Evolutionary conservation across 2,888 invertebrate species (phyloP), one percentile per base, ranked within the genome.

Genomic region (Fragum fragum): DNA sequence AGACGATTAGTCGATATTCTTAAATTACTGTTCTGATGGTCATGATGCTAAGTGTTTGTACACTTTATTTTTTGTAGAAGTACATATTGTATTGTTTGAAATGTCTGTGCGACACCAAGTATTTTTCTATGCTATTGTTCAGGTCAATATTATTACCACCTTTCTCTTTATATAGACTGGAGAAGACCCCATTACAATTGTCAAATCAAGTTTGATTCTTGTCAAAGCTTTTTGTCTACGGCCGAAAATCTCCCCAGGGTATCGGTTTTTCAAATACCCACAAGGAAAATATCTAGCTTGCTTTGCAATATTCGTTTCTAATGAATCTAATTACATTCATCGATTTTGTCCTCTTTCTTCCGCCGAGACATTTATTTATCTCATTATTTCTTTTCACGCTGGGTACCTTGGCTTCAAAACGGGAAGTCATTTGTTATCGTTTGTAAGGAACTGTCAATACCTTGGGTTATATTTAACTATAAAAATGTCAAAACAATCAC

Each of bases 201-300:
- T 36, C 32, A 36, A 9, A 36, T 36, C 32, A 36, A 36, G 3
- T 36, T 36, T 6, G 32, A 6, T 36, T 36, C 32, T 36, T 9
- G 32, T 36, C 32, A 36, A 36, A 9, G 32, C 32, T 36, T 36
- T 36, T 57, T 57, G 11, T 57, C 28, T 57, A 28, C 57, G 57
- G 23, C 14, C 14, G 3, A 7, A n/a, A 28, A 57, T 23, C 57
- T 23, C 57, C 57, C 21, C 57, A 57, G 57, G 14, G 47, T n/a
- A 18, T 16, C 47, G 47, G 14, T 16, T 9, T 47, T 14, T 47
- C n/a, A 47, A 47, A 47, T 47, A 47, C 47, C 47, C 47, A 47
- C 16, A 47, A 47, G 90, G 90, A 90, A 77, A 85, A 90, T 88
- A 66, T 39, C 26, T 57, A 28, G 57, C 57, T 23, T 57, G 57